Evolutionary conservation across 1,140 invertebrate genomes (phyloP).

Genomic region (Lerema accius): DNA sequence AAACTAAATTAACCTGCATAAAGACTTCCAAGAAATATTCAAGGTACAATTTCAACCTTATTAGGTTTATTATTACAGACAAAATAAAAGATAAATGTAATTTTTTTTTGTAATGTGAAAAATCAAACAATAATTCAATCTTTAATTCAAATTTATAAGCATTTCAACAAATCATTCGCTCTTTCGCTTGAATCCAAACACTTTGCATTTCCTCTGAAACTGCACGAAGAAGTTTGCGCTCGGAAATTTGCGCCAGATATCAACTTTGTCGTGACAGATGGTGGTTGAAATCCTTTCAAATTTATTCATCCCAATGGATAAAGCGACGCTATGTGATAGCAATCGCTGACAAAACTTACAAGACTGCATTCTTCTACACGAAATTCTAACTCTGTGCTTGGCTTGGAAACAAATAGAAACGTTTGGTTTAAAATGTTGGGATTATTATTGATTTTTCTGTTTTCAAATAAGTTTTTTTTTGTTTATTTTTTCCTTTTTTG

Average conservation of each 20-base stretch:
- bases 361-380: not conserved
- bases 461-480: too few relatives aligned
- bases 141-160: not conserved
- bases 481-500: too few relatives aligned
- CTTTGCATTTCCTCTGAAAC: not conserved
- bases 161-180: constrained; percentile 1
- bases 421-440: not conserved
- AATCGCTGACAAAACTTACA: not conserved
- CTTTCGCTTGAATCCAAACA: constrained; percentile 10
- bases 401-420: too few relatives aligned
- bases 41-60: too few relatives aligned
- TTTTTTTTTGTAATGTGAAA: too few relatives aligned
- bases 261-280: constrained; percentile 20
- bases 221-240: constrained; percentile 14
- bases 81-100: too few relatives aligned
- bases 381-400: too few relatives aligned
- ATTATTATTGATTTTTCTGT: too few relatives aligned
- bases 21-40: too few relatives aligned
- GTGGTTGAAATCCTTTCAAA: constrained; percentile 12
- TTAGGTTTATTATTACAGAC: too few relatives aligned
- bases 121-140: not conserved
- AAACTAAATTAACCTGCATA: too few relatives aligned
- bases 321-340: constrained; percentile 3
- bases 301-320: constrained; percentile 15
- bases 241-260: constrained; percentile 20